Base-by-base conservation (phyloP, 1,140 invertebrate genomes). In the Asbolus verrucosus region DNA sequence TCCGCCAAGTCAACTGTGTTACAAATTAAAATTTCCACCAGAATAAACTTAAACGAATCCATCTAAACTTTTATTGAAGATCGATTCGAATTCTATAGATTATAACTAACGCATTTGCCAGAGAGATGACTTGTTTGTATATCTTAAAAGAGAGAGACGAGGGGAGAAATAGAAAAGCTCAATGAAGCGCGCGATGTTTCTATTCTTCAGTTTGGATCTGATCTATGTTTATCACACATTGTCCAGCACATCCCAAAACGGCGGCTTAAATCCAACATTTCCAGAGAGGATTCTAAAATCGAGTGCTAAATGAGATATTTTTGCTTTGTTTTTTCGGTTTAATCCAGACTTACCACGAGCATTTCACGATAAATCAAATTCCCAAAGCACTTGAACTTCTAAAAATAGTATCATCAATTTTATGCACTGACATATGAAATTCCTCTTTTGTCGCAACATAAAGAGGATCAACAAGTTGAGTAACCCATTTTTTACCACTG, bases 191-290 rank as follows among this genome's bases (percentile, higher is more conserved):
- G 8, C 8, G 8, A 27, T 27, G 33, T 36, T 36, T 27, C 11
- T 16, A 3, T 43, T 6, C 46, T 24, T 54, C 11, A 54, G 8
- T 54, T 13, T 54, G 46, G 43, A 54, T 27, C 46, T 54, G 21
- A 54, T 54, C 21, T 54, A n/a, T 54, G 46, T 27, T 30, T 54
- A 54, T 54, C 46, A 21, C 46, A 54, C 46, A 9, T 30, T 54
- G 46, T 27, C 46, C 21, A 54, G 19, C 46, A 27, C 46, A 31
- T 13, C 21, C 46, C 46, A 11, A 54, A 54, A 46, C 13, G 9
- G 33, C 5, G 5, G 11, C 2, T 27, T 8, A 9, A 54, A 54
- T 54, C 43, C 43, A 54, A n/a, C 46, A 11, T 36, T 36, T 36
- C 11, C 27, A 1, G n/a, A 24, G 18, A 21, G 18, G 9, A 24